phyloP scores from a whole-genome alignment of 2,797 vertebrate genomes.

The Microhierax caerulescens region DNA sequence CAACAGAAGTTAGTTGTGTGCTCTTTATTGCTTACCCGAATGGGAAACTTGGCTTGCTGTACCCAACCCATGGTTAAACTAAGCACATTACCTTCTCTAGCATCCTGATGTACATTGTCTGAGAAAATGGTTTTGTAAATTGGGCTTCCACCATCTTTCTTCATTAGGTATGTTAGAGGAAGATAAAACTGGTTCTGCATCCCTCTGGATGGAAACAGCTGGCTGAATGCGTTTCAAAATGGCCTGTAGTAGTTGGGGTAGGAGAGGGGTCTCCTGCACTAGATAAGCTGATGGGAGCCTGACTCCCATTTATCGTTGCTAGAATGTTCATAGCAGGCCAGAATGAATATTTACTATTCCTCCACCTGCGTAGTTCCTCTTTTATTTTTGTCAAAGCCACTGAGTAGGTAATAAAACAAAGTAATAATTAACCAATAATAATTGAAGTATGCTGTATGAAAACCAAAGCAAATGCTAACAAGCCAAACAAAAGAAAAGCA shows the following conservation, averaged over 20 bases:
- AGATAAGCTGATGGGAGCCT: neutral
- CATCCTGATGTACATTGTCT: neutral
- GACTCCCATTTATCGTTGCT: neutral
- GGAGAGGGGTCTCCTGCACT: neutral
- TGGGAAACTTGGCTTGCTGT: neutral
- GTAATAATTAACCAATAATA: slow-evolving; percentile 37
- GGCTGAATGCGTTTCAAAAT: neutral
- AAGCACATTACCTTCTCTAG: neutral
- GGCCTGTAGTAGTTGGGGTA: neutral
- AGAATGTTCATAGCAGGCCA: neutral
- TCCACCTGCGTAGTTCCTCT: neutral
- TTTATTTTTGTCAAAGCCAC: slow-evolving; percentile 22
- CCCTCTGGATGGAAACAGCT: neutral
- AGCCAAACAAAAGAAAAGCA: slow-evolving; percentile 51
- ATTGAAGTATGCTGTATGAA: slow-evolving; percentile 10
- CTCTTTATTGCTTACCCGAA: neutral
- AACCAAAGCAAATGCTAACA: slow-evolving; percentile 44
- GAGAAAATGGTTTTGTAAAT: neutral
- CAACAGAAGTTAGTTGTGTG: neutral
- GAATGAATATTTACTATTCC: neutral
- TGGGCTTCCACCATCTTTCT: neutral
- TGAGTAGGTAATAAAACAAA: slow-evolving; percentile 16
- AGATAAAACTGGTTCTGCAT: neutral
- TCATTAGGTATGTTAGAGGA: neutral
- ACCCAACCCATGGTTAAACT: neutral